Evolutionary conservation across 2,888 invertebrate genomes (phyloP), one percentile per base, ranked within the genome.

Genomic region (Meteorus cinctellus): DNA sequence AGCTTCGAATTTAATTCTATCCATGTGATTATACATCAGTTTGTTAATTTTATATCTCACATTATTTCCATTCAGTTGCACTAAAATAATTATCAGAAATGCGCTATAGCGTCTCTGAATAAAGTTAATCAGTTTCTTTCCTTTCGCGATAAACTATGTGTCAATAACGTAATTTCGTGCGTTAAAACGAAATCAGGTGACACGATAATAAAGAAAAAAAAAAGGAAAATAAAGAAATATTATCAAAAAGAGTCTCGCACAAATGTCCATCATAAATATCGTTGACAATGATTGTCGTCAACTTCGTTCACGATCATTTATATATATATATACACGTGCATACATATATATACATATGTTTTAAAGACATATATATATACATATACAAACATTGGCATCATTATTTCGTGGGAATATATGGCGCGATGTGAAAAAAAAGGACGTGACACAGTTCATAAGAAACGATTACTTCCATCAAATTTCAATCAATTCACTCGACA

Each of bases 321-420:
- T 55, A 19, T 55, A 55, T 55, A 19, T 19, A 55, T 24, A 19
- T 19, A 19, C 8, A 19, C 24, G 24, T 24, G 24, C n/a, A n/a
- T n/a, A n/a, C n/a, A n/a, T n/a, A n/a, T 48, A 48, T 48, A 16
- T 14, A 62, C 27, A 16, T 27, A 27, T 31, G 16, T 27, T 8
- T 62, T 14, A 10, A 10, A 10, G 3, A 45, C n/a, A 31, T 14
- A 31, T 31, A 34, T 10, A 16, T n/a, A 34, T 31, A 31, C 14
- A 34, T 14, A 63, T 31, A 63, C 29, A 31, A 34, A 63, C 16
- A 63, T 63, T 63, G 63, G 63, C 63, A 63, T 63, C n/a, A 34
- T 48, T n/a, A 5, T 55, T n/a, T n/a, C 48, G 19, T 8, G 55
- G 19, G 19, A 55, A 19, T 55, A 55, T 24, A 19, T 19, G 55